Conservation (phyloP, 2,113 vertebrate genomes). For the Pollimyrus isidori region DNA sequence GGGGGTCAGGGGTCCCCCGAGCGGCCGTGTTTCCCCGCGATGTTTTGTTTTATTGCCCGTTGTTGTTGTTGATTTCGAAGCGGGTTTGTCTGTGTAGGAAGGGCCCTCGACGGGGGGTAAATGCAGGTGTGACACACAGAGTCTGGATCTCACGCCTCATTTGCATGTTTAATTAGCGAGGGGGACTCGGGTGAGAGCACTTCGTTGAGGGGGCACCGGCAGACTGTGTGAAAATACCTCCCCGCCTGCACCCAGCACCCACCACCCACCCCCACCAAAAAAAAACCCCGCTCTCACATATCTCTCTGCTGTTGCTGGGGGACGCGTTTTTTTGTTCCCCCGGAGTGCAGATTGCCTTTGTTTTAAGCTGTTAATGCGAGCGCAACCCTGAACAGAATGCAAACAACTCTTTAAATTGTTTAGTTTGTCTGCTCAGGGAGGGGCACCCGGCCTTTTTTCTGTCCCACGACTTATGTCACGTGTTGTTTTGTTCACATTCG, state of each 20-base stretch:
- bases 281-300: constrained; percentile 36
- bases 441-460: constrained; percentile 37
- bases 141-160: constrained; percentile 83
- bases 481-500: constrained; percentile 55
- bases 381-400: constrained; percentile 76
- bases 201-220: constrained; percentile 76
- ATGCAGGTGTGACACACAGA: constrained; percentile 88
- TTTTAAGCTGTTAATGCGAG: constrained; percentile 91
- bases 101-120: constrained; percentile 76
- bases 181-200: constrained; percentile 74
- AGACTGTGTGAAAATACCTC: constrained; percentile 74
- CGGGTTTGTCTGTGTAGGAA: constrained; percentile 65
- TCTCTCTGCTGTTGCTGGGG: constrained; percentile 65
- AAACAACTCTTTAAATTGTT: constrained; percentile 83
- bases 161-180: constrained; percentile 95
- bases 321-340: constrained; percentile 63
- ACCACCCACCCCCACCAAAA: constrained; percentile 43
- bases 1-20: constrained; percentile 28
- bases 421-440: constrained; percentile 74
- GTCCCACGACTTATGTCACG: constrained; percentile 24
- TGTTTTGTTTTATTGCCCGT: constrained; percentile 46
- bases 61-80: constrained; percentile 47
- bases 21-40: constrained; percentile 40
- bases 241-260: constrained; percentile 44
- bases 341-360: constrained; percentile 84